Evolutionary conservation across 53 echinoderm and acorn worm species (phyloP).

Genomic region (Patiria pectinifera): DNA sequence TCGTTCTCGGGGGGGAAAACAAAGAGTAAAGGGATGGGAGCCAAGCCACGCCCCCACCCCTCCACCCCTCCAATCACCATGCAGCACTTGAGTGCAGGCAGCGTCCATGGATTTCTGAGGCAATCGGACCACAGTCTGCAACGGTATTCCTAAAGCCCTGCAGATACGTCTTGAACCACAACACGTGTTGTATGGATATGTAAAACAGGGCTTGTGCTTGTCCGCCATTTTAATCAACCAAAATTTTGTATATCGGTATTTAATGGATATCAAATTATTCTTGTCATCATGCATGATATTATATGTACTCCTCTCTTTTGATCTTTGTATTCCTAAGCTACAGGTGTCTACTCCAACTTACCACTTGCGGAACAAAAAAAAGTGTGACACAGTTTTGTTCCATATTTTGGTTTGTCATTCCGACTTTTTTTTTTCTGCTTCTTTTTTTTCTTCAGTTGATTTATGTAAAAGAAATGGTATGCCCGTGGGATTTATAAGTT

Average conservation of each 20-base stretch:
- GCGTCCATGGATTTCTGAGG: too few relatives aligned
- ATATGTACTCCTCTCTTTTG: background rate
- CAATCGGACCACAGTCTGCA: background rate
- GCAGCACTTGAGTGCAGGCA: background rate
- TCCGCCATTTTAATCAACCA: constrained; percentile 12
- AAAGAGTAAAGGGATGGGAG: background rate
- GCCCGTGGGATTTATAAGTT: too few relatives aligned
- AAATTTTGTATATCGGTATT: constrained; percentile 5
- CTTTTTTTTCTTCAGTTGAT: background rate
- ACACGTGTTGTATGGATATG: background rate
- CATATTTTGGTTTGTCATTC: too few relatives aligned
- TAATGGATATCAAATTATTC: background rate
- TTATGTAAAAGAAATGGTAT: background rate
- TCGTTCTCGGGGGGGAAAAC: background rate
- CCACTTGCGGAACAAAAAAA: background rate
- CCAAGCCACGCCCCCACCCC: background rate
- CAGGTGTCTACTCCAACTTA: background rate
- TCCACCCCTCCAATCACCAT: background rate
- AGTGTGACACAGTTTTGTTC: background rate
- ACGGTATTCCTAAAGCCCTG: background rate
- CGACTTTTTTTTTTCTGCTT: too few relatives aligned
- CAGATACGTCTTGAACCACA: background rate
- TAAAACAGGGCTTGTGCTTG: background rate
- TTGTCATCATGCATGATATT: background rate
- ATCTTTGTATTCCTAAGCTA: background rate